Conservation (phyloP, 2,888 invertebrate genomes). For the Pherbina coryleti region DNA sequence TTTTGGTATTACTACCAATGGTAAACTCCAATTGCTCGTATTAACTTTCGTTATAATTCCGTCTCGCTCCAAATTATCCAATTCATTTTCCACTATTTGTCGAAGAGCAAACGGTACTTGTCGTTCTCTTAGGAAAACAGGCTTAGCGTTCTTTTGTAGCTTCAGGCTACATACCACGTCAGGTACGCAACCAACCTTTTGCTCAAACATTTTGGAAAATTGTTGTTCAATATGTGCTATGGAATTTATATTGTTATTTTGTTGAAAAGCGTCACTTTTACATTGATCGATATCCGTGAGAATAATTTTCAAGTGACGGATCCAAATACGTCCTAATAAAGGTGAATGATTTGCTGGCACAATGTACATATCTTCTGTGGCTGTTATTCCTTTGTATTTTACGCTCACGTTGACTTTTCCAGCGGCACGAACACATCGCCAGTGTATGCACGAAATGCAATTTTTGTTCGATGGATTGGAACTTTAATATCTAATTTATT, state of each 20-base stretch:
- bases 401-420: slow-evolving; percentile 32
- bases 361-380: slow-evolving; percentile 30
- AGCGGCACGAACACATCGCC: slow-evolving; percentile 34
- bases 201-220: slow-evolving; percentile 36
- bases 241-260: slow-evolving; percentile 7
- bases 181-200: slow-evolving; percentile 34
- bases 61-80: slow-evolving; percentile 34
- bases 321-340: slow-evolving; percentile 35
- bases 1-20: slow-evolving; percentile 41
- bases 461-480: too few relatives aligned
- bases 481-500: too few relatives aligned
- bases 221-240: slow-evolving; percentile 25
- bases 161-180: slow-evolving; percentile 36
- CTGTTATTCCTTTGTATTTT: slow-evolving; percentile 10
- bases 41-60: slow-evolving; percentile 41
- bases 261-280: not conserved
- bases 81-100: slow-evolving; percentile 39
- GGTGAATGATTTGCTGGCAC: slow-evolving; percentile 15
- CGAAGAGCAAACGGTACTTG: slow-evolving; percentile 36
- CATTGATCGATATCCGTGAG: slow-evolving; percentile 30
- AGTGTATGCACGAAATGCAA: slow-evolving; percentile 32
- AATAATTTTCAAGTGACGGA: slow-evolving; percentile 24
- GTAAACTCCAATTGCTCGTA: slow-evolving; percentile 42
- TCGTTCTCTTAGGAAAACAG: slow-evolving; percentile 36
- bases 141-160: slow-evolving; percentile 28